These are phyloP conservation scores for Cephus sareptanus DNA, from an alignment of 2,888 invertebrate genomes.

Conservation along the genomic window DNA sequence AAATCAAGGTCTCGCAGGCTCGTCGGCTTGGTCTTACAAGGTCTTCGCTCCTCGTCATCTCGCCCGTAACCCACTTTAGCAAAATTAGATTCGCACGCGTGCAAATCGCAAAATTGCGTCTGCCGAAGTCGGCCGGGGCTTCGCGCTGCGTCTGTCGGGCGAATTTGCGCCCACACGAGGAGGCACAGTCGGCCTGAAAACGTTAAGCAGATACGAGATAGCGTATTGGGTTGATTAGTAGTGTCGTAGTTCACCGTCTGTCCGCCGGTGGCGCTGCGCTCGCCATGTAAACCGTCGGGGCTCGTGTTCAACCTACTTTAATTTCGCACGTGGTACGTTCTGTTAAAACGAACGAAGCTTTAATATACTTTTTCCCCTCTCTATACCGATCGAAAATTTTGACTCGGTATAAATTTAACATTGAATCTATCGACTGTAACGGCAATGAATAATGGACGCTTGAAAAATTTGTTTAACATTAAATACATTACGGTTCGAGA, in stretches of 20 bases:
- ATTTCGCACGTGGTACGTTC: not conserved
- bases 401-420: not conserved
- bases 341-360: not conserved
- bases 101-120: not conserved
- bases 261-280: not conserved
- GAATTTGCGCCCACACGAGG: no score
- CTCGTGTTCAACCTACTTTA: constrained; percentile 4
- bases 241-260: not conserved
- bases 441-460: not conserved
- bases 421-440: not conserved
- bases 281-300: not conserved
- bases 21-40: not conserved
- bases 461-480: not conserved
- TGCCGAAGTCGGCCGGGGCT: constrained; percentile 1
- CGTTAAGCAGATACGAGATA: not conserved
- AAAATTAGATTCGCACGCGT: constrained; percentile 39
- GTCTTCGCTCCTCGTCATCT: constrained; percentile 4
- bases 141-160: constrained; percentile 30
- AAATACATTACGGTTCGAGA: not conserved
- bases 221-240: not conserved
- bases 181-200: not conserved
- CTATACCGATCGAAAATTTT: not conserved
- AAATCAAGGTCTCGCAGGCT: no score
- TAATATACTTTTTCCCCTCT: not conserved
- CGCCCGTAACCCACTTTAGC: constrained; percentile 38